Evolutionary conservation across 2,113 vertebrate species (phyloP).

Genomic region (Vimba vimba): DNA sequence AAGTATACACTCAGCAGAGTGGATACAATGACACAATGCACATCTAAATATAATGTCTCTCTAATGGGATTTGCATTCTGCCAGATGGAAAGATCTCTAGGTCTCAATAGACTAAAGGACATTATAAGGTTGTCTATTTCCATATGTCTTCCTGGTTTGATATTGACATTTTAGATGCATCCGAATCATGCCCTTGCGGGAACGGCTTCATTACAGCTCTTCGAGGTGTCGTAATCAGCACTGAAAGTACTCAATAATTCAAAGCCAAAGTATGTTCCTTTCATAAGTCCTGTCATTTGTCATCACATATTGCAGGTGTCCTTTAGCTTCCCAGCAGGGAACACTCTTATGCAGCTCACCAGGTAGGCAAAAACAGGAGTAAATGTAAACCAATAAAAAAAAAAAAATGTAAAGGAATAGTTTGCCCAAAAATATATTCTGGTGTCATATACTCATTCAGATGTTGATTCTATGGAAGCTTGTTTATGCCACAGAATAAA

Average conservation of each 20-base stretch:
- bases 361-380: not conserved
- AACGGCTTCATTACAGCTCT: conserved; percentile 26
- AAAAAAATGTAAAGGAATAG: not conserved
- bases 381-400: not conserved
- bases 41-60: conserved; percentile 41
- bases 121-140: conserved; percentile 32
- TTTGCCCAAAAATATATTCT: not conserved
- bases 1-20: conserved; percentile 33
- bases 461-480: not conserved
- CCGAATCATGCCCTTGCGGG: conserved; percentile 33
- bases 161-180: conserved; percentile 44
- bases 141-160: conserved; percentile 36
- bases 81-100: conserved; percentile 9
- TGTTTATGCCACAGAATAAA: too few relatives aligned
- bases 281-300: conserved; percentile 44
- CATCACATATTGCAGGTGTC: conserved; percentile 1
- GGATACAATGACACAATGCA: conserved; percentile 30
- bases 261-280: conserved; percentile 39
- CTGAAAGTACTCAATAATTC: conserved; percentile 48
- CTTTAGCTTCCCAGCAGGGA: conserved; percentile 37
- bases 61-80: conserved; percentile 40
- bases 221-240: conserved; percentile 35
- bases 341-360: not conserved
- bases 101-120: conserved; percentile 30
- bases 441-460: not conserved